Evolutionary conservation across 2,888 invertebrate species (phyloP), one percentile per base, ranked within the genome.

Genomic region (Xanthorhoe designata): DNA sequence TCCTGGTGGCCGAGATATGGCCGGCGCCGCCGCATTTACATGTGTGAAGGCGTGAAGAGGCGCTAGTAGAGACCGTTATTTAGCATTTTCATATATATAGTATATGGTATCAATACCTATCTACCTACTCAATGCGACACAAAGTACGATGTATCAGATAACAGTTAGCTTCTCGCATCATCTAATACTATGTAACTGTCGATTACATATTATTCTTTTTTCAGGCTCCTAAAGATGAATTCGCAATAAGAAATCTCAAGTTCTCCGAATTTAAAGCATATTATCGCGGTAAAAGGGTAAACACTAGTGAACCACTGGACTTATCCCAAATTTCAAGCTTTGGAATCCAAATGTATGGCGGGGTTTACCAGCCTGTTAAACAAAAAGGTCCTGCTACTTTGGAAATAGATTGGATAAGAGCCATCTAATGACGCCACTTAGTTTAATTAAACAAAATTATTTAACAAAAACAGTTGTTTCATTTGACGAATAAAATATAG

Each of bases 281-380:
- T 75, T 95, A 93, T 71, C 90, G 95, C 73, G 96, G 96, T 8
- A 92, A 90, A 74, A 87, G 92, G 74, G 86, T 94, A n/a, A 93
- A 92, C 66, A 89, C 94, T 68, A 94, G 94, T 13, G 94, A 94
- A 74, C 92, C 94, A 0, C 82, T 96, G 18, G 95, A 96, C 78
- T 84, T 88, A 52, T 85, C 94, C 0, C 91, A 94, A 75, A 92
- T 96, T 29, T 95, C 95, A 1, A 94, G 94, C 82, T 88, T 96
- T 69, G 96, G 95, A 6, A 82, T 96, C 51, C 96, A 96, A 87
- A 92, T 95, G 77, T 95, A 94, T 75, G 96, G 96, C 18, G 96
- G 96, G 13, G 95, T 96, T 68, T 96, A 96, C 78, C 89, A 92
- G 72, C 92, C 94, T 7, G 83, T 94, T 17, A 95, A 96, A 79